Conservation (phyloP, 2,888 invertebrate species). For the Caradrina clavipalpis region DNA sequence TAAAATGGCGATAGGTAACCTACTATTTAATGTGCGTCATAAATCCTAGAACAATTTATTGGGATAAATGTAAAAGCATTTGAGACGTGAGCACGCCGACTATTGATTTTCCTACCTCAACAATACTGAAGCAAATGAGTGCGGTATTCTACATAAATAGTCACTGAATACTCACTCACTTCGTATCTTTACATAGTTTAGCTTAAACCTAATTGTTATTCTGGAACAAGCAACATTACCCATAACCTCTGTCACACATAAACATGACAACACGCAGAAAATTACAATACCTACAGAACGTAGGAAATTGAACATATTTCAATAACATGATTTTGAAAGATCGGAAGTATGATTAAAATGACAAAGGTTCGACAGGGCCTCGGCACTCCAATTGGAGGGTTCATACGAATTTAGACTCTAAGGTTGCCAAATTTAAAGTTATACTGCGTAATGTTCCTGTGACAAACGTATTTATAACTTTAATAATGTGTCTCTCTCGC, state of each 20-base stretch:
- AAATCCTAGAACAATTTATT: constrained; percentile 51
- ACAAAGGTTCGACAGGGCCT: constrained; percentile 89
- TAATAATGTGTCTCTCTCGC: constrained; percentile 79
- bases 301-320: constrained; percentile 91
- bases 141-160: neutral
- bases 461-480: constrained; percentile 76
- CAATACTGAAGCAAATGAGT: constrained; percentile 2
- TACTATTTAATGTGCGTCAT: constrained; percentile 50
- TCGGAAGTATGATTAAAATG: constrained; percentile 90
- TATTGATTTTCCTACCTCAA: constrained; percentile 42
- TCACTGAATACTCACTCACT: neutral
- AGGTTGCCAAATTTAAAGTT: constrained; percentile 69
- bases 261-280: constrained; percentile 74
- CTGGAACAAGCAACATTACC: constrained; percentile 21
- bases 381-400: constrained; percentile 69
- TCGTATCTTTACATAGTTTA: neutral
- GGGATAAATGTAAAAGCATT: constrained; percentile 42
- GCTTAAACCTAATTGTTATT: neutral
- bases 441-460: constrained; percentile 70
- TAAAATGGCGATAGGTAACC: constrained; percentile 49
- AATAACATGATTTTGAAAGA: constrained; percentile 90
- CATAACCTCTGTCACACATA: constrained; percentile 26
- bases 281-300: constrained; percentile 81
- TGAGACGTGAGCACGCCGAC: constrained; percentile 15
- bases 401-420: constrained; percentile 80